phyloP scores from a whole-genome alignment of 2,797 vertebrate species.

The Microhierax caerulescens region DNA sequence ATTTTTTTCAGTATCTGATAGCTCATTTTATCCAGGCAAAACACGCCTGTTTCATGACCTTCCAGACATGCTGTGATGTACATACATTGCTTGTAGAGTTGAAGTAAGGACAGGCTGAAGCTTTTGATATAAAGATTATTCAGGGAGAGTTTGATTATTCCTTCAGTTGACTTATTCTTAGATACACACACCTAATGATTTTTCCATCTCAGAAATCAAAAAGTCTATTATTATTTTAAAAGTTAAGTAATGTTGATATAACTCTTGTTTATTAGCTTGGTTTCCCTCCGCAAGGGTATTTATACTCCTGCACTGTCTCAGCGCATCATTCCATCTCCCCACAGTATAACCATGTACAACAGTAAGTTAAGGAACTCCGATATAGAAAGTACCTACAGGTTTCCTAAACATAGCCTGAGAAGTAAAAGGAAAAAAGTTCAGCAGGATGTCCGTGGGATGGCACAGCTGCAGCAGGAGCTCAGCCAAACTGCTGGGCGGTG shows the following conservation, averaged over 20 bases:
- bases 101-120: slow-evolving; percentile 17
- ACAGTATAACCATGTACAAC: not conserved
- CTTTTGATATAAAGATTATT: not conserved
- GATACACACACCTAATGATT: not conserved
- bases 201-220: not conserved
- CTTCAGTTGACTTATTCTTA: not conserved
- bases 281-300: not conserved
- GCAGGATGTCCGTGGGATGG: not conserved
- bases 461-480: not conserved
- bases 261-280: not conserved
- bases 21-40: slow-evolving; percentile 32
- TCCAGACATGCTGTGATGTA: not conserved
- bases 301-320: not conserved
- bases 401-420: not conserved
- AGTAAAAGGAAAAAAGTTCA: not conserved
- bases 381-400: not conserved
- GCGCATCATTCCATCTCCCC: not conserved
- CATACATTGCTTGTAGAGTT: not conserved
- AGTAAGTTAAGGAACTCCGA: not conserved
- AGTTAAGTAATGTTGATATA: not conserved
- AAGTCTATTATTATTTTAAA: not conserved
- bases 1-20: not conserved
- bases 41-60: not conserved
- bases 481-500: not conserved
- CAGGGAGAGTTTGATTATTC: not conserved